Evolutionary conservation across 23 tunicate genomes (phyloP).

Genomic region (Botrylloides violaceus): DNA sequence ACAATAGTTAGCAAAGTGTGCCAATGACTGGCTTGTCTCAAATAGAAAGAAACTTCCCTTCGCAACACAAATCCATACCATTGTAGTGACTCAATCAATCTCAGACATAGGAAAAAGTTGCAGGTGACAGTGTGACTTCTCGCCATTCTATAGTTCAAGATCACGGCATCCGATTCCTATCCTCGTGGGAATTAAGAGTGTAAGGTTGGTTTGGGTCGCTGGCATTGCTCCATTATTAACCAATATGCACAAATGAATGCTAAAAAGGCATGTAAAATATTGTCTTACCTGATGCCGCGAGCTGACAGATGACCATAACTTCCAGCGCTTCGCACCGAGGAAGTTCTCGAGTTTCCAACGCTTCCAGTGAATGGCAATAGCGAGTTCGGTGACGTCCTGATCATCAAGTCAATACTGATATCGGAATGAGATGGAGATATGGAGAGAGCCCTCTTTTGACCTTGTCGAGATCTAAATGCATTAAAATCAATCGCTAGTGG

Average conservation of each 20-base stretch:
- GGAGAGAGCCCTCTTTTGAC: constrained; percentile 74
- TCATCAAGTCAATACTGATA: constrained; percentile 58
- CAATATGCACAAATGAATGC: too few relatives aligned
- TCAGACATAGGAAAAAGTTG: not conserved
- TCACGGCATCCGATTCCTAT: not conserved
- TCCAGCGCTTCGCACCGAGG: constrained; percentile 81
- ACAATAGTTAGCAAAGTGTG: too few relatives aligned
- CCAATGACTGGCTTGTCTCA: too few relatives aligned
- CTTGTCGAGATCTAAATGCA: constrained; percentile 41
- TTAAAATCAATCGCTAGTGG: too few relatives aligned
- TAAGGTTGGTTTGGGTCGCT: too few relatives aligned
- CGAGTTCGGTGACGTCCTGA: constrained; percentile 84
- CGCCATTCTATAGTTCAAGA: not conserved
- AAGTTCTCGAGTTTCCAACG: constrained; percentile 58
- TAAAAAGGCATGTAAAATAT: too few relatives aligned
- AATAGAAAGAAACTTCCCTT: too few relatives aligned
- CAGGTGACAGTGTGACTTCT: not conserved
- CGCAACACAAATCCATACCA: not conserved
- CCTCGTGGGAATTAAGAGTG: not conserved
- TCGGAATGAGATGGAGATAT: constrained; percentile 86
- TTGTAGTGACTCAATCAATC: not conserved
- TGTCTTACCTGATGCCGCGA: constrained; percentile 66
- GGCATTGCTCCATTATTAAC: too few relatives aligned
- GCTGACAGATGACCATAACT: constrained; percentile 82
- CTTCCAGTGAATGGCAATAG: constrained; percentile 57